A percentile compares a stretch with the other conserved stretches of the same genome.
Conservation (phyloP, 2,113 vertebrate genomes). For the Pygoscelis antarcticus region DNA sequence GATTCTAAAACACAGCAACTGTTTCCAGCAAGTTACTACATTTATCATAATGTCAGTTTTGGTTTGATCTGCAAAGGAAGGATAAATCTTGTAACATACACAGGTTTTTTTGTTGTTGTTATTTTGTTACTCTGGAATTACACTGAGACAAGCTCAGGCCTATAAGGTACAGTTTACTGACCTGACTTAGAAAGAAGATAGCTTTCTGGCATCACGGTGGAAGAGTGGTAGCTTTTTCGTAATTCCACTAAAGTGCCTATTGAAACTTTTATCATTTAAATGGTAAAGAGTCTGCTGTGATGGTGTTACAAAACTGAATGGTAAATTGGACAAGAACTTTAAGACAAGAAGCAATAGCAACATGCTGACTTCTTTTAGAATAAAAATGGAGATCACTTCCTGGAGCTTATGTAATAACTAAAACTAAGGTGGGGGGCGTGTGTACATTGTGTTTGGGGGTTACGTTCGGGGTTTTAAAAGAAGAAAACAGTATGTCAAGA, state of each 20-base stretch:
- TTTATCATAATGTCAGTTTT: constrained; percentile 71
- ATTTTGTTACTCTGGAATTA: constrained; percentile 73
- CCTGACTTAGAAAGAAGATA: constrained; percentile 66
- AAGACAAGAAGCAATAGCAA: constrained; percentile 72
- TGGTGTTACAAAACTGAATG: constrained; percentile 38
- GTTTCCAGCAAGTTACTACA: constrained; percentile 72
- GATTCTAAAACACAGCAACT: constrained; percentile 44
- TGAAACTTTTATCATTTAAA: constrained; percentile 78
- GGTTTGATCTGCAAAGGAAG: constrained; percentile 57
- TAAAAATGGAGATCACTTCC: constrained; percentile 26
- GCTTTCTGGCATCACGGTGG: constrained; percentile 78
- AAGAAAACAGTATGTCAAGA: constrained; percentile 35
- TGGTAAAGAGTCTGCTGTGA: constrained; percentile 71
- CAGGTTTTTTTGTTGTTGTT: constrained; percentile 51
- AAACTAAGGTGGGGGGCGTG: not conserved
- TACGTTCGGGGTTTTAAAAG: not conserved
- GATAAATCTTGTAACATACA: constrained; percentile 53
- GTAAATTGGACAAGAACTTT: constrained; percentile 35
- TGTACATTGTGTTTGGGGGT: not conserved
- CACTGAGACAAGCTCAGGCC: constrained; percentile 79
- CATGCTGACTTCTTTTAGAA: constrained; percentile 63
- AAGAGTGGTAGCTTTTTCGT: constrained; percentile 82
- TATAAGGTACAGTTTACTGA: constrained; percentile 68
- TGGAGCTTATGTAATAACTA: constrained; percentile 35
- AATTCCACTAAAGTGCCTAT: constrained; percentile 86